These are phyloP conservation scores for Anas platyrhynchos DNA, from an alignment of 2,113 vertebrate species.

Conservation along the genomic window DNA sequence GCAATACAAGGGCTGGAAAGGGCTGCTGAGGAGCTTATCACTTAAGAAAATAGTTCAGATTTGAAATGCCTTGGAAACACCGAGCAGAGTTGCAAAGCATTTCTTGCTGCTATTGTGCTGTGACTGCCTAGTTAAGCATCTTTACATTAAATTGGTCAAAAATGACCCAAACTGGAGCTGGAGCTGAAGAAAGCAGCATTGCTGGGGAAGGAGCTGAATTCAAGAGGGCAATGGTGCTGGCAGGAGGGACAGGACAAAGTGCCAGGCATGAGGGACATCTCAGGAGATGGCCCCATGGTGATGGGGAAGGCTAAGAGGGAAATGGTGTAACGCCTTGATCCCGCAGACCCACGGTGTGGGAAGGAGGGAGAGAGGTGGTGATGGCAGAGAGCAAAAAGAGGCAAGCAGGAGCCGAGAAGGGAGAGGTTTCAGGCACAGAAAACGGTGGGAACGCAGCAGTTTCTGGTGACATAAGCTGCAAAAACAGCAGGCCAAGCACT, in stretches of 20 bases:
- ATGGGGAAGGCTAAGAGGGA: neutral
- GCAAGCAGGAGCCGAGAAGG: neutral
- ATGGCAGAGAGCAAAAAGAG: neutral
- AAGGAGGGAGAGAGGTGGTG: neutral
- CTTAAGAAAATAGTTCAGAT: neutral
- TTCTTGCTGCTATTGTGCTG: neutral
- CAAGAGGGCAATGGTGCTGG: neutral
- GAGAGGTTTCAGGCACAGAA: neutral
- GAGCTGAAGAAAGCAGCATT: neutral
- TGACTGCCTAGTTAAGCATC: neutral
- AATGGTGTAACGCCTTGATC: constrained; percentile 25
- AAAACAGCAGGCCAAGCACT: constrained; percentile 38
- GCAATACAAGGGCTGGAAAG: neutral
- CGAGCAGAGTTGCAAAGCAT: neutral
- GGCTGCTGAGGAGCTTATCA: neutral
- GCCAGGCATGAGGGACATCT: neutral
- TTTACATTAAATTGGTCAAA: neutral
- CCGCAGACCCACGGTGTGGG: neutral
- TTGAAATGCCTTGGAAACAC: neutral
- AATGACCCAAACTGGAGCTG: neutral
- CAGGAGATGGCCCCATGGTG: neutral
- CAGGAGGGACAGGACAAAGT: neutral
- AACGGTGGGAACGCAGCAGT: neutral
- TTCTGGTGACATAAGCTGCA: constrained; percentile 45
- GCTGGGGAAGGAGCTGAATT: neutral